Percentiles rank a stretch among this genome's conserved stretches.
These are phyloP conservation scores for Spilogale gracilis DNA, from an alignment of 2,113 vertebrate species.

Conservation along the genomic window DNA sequence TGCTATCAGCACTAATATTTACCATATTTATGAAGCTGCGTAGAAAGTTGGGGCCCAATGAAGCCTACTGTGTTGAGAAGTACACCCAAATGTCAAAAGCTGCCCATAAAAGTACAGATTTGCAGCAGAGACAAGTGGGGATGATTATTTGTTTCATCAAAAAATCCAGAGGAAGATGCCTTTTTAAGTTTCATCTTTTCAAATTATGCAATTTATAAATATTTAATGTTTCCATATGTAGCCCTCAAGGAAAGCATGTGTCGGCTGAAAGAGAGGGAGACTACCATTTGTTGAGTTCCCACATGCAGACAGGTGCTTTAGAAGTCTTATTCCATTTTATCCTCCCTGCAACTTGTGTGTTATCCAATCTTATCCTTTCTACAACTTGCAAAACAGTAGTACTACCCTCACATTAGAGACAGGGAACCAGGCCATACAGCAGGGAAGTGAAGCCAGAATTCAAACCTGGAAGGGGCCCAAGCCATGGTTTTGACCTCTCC, in stretches of 20 bases:
- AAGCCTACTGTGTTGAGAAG: not conserved
- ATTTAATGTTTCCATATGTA: conserved; percentile 35
- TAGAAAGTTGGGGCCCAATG: not conserved
- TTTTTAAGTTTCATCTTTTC: conserved; percentile 56
- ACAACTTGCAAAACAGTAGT: not conserved
- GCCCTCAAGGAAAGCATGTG: conserved; percentile 32
- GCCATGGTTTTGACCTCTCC: not conserved
- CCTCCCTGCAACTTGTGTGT: not conserved
- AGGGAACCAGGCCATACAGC: not conserved
- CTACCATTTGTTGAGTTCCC: not conserved
- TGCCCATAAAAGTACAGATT: not conserved
- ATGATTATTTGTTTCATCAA: not conserved
- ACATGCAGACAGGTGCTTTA: not conserved
- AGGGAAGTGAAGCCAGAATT: not conserved
- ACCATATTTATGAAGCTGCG: not conserved
- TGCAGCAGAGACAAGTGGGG: not conserved
- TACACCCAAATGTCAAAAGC: not conserved
- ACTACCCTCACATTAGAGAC: not conserved
- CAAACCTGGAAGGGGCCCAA: not conserved
- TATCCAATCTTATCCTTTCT: not conserved
- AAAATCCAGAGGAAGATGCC: not conserved
- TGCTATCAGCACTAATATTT: not conserved
- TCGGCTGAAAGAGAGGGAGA: not conserved
- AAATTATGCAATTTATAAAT: conserved; percentile 59
- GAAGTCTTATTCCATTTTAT: not conserved